These are phyloP conservation scores for Mirounga angustirostris DNA, from an alignment of 2,113 vertebrate genomes.

Conservation along the genomic window DNA sequence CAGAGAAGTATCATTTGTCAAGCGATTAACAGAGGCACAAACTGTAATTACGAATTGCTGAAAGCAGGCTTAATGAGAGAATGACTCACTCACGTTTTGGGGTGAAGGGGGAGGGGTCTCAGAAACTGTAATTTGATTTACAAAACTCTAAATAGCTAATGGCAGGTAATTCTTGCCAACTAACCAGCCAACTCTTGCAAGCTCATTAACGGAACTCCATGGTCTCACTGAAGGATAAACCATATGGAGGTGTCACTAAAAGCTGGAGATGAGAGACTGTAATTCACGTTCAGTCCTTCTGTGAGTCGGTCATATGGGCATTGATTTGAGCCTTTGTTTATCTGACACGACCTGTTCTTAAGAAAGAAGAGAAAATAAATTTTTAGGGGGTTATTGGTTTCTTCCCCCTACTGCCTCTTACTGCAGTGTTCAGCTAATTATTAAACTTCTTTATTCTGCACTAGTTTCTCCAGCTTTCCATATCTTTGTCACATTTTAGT, in stretches of 20 bases:
- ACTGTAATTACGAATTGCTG: conserved; percentile 81
- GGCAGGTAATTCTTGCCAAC: conserved; percentile 84
- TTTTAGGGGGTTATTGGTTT: conserved; percentile 45
- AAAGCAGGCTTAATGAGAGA: conserved; percentile 83
- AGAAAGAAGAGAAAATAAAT: conserved; percentile 63
- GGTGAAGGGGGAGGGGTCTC: conserved; percentile 71
- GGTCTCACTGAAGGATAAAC: conserved; percentile 81
- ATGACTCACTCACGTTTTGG: conserved; percentile 80
- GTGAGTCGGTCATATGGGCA: conserved; percentile 76
- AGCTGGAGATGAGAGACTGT: conserved; percentile 79
- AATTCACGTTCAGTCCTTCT: conserved; percentile 74
- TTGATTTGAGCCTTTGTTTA: conserved; percentile 79
- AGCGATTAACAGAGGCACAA: conserved; percentile 79
- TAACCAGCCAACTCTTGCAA: conserved; percentile 79
- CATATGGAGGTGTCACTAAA: conserved; percentile 83
- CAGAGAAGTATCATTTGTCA: conserved; percentile 82
- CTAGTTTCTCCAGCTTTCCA: conserved; percentile 41
- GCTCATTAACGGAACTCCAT: conserved; percentile 80
- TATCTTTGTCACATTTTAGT: conserved; percentile 61
- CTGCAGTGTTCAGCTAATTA: conserved; percentile 26
- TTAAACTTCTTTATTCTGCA: conserved; percentile 56
- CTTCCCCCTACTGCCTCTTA: background rate
- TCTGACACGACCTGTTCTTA: conserved; percentile 77
- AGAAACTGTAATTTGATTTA: conserved; percentile 80
- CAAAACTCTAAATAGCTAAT: conserved; percentile 83